Conservation (phyloP, 2,797 vertebrate genomes). For the Pelochelys cantorii region DNA sequence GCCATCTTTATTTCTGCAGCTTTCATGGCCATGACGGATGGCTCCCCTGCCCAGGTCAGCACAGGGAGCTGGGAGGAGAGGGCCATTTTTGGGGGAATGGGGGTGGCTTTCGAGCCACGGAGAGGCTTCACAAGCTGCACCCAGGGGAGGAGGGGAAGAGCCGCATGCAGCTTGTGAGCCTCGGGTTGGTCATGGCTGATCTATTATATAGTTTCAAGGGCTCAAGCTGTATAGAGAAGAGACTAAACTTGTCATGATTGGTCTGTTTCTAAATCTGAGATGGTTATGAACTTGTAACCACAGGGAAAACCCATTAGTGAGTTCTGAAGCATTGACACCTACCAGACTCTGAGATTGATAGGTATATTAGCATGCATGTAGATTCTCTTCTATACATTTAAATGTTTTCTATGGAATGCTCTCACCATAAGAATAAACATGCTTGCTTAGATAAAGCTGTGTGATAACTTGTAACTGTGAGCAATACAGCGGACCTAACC, state of each 20-base stretch:
- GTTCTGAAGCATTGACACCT: background rate
- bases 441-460: background rate
- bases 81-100: too few species aligned
- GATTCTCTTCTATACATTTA: background rate
- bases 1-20: too few species aligned
- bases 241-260: background rate
- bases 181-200: too few species aligned
- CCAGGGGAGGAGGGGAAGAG: too few species aligned
- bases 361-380: background rate
- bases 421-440: background rate
- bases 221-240: background rate
- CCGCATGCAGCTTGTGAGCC: too few species aligned
- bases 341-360: background rate
- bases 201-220: background rate
- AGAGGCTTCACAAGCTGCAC: too few species aligned
- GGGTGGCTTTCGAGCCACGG: too few species aligned
- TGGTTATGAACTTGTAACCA: background rate
- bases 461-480: background rate
- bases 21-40: too few species aligned
- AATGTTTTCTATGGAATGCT: background rate
- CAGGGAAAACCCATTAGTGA: background rate
- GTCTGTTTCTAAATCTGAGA: background rate
- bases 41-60: too few species aligned
- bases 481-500: background rate
- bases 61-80: too few species aligned